A percentile compares a stretch with the other conserved stretches of the same genome.
phyloP scores from a whole-genome alignment of 2,888 invertebrate genomes.

The Lycocerus yunnanus region DNA sequence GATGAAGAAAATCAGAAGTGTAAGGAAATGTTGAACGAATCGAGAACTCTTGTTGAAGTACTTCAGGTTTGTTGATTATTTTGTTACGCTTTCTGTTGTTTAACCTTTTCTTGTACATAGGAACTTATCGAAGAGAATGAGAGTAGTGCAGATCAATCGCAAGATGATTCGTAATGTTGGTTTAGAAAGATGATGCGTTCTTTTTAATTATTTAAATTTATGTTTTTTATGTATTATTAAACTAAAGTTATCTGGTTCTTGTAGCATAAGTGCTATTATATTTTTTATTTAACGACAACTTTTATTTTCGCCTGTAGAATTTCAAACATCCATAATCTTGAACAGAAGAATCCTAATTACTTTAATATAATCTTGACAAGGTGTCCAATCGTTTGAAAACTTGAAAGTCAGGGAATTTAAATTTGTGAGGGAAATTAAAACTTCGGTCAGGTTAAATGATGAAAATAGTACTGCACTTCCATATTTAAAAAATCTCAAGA shows the following conservation, averaged over 20 bases:
- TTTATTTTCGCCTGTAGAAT: too few species aligned
- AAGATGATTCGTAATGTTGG: not conserved
- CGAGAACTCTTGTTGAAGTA: constrained; percentile 74
- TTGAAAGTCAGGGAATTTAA: too few species aligned
- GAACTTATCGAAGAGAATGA: constrained; percentile 37
- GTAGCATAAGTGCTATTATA: not conserved
- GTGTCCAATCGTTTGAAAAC: too few species aligned
- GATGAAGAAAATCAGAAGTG: constrained; percentile 68
- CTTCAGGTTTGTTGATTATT: constrained; percentile 63
- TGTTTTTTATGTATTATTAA: not conserved
- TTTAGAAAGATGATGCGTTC: too few species aligned
- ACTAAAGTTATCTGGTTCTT: not conserved
- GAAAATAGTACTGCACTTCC: too few species aligned
- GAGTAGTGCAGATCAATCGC: not conserved
- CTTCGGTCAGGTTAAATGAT: too few species aligned
- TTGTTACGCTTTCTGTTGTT: not conserved
- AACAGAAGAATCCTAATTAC: too few species aligned
- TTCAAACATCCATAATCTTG: too few species aligned
- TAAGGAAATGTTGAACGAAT: constrained; percentile 76
- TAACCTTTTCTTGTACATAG: not conserved
- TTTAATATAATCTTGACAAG: too few species aligned
- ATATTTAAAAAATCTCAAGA: too few species aligned
- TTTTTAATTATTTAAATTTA: not conserved
- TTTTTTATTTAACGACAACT: too few species aligned
- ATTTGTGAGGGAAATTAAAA: too few species aligned